These are phyloP conservation scores for Phyllostomus discolor DNA, from an alignment of 2,113 vertebrate species.

Conservation along the genomic window DNA sequence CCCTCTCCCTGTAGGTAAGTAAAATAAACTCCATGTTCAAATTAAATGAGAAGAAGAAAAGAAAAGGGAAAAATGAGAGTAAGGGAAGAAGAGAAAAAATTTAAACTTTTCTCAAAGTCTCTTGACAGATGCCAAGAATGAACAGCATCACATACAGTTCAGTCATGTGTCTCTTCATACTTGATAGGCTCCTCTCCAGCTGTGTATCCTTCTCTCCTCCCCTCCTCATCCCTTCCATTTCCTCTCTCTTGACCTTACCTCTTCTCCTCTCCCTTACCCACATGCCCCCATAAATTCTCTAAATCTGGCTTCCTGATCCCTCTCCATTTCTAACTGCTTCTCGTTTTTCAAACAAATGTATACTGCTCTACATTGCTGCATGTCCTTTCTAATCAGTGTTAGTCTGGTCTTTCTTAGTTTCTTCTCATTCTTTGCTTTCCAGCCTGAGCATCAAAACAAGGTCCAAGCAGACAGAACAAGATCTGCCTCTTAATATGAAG, in stretches of 20 bases:
- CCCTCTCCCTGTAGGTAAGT: not conserved
- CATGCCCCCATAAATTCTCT: not conserved
- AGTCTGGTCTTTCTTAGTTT: not conserved
- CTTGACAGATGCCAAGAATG: not conserved
- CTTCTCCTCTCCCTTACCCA: rapidly evolving
- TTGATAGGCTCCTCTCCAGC: not conserved
- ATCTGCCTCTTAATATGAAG: not conserved
- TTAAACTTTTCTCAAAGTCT: not conserved
- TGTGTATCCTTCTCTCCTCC: rapidly evolving
- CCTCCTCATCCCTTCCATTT: too few relatives aligned
- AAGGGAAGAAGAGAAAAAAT: not conserved
- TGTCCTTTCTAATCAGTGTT: not conserved
- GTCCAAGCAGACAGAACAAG: not conserved
- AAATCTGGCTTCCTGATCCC: not conserved
- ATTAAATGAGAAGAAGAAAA: not conserved
- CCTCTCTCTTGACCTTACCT: not conserved
- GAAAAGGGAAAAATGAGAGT: not conserved
- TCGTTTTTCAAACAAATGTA: not conserved
- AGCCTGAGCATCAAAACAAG: not conserved
- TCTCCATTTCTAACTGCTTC: not conserved
- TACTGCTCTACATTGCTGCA: not conserved
- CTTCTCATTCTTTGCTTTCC: not conserved
- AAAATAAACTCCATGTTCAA: not conserved
- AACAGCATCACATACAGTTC: not conserved
- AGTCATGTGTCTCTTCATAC: rapidly evolving